Evolutionary conservation across 1,140 invertebrate species (phyloP), one percentile per base, ranked within the genome.

Genomic region (Coelopa frigida): DNA sequence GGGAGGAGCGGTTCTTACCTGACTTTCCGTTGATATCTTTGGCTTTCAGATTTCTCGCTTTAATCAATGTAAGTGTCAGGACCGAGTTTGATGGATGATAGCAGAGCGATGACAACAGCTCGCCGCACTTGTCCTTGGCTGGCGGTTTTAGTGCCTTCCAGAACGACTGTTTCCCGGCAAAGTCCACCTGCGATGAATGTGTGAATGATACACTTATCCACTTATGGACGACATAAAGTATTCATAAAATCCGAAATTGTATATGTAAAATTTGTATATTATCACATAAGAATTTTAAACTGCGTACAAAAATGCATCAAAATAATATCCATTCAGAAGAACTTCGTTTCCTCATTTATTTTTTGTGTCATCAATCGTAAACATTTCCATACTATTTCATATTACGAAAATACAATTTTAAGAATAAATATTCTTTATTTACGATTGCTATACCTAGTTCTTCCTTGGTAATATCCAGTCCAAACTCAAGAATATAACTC

Each of bases 11-110:
- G 31, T 33, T 33, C 52, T 74, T 73, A 94, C 91, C 91, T 72
- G 89, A 93, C 75, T 94, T 93, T 59, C 91, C 91, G 55, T 93
- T 94, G 59, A 93, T 94, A 65, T 94, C 89, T 71, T 94, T 93
- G 15, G 89, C 89, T 71, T 94, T 94, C 17, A 95, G 75, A 70
- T 94, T 94, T 55, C 89, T 80, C 17, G 89, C 90, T 71, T 95
- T 94, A 46, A 94, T 77, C 38, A 94, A 78, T 7, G 88, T 88
- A 23, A 94, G 73, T 5, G 89, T 92, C 22, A 94, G 74, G 48
- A 89, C 81, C 32, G 88, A 89, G 72, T 90, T 92, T 67, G 87
- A 91, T 10, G 88, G 90, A 57, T 93, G 88, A 71, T 94, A 94
- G 69, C 88, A 92, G 6, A 95, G 76, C 8, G 89, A 93, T 14